phyloP scores from a whole-genome alignment of 2,113 vertebrate species.

The Petroica traversi region DNA sequence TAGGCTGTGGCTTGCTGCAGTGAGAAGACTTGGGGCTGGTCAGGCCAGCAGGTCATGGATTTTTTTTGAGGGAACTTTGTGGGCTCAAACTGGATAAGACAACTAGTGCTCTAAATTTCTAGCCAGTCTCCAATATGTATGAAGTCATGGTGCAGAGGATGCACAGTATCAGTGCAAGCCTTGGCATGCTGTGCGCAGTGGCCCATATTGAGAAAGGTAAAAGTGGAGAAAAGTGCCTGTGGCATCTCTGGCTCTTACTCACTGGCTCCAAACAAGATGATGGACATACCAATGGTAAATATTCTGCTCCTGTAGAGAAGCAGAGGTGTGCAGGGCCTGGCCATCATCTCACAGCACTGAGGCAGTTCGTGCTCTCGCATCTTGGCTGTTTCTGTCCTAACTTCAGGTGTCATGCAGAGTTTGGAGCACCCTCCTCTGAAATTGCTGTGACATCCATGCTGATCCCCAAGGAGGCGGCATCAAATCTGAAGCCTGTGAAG shows the following conservation, averaged over 20 bases:
- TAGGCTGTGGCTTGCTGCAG: not conserved
- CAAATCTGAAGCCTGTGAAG: conserved; percentile 45
- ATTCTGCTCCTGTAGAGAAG: not conserved
- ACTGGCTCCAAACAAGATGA: not conserved
- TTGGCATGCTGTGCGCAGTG: fast-evolving
- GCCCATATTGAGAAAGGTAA: not conserved
- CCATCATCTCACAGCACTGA: fast-evolving
- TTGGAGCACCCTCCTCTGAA: conserved; percentile 1
- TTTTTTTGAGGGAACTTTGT: not conserved
- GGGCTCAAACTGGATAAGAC: not conserved
- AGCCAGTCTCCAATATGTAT: not conserved
- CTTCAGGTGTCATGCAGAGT: not conserved
- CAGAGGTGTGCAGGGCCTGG: not conserved
- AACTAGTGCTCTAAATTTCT: not conserved
- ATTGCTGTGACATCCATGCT: not conserved
- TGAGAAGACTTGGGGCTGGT: not conserved
- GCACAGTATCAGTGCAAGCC: not conserved
- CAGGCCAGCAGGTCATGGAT: not conserved
- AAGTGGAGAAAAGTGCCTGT: not conserved
- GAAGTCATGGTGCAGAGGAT: fast-evolving
- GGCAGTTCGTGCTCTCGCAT: fast-evolving
- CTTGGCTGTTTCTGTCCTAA: not conserved
- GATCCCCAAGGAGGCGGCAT: not conserved
- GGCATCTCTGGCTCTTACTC: not conserved
- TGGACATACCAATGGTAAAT: not conserved